Conservation (phyloP, 2,888 invertebrate species). For the Erebia epiphron region DNA sequence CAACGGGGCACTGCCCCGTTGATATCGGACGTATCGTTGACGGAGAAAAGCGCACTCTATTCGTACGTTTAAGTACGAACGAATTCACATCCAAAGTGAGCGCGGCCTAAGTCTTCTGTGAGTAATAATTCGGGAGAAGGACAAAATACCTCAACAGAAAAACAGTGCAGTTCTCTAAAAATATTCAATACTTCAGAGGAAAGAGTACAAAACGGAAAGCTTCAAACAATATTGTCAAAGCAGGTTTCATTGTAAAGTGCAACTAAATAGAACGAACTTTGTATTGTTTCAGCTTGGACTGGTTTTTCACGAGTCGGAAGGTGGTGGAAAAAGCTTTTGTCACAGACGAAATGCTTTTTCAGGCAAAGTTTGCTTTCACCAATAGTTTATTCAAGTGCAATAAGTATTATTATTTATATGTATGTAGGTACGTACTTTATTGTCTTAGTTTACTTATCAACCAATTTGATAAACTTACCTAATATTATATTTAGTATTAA, state of each 20-base stretch:
- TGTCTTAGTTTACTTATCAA: no score
- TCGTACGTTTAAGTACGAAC: no score
- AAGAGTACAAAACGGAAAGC: background rate
- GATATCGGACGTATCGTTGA: no score
- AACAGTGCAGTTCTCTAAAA: background rate
- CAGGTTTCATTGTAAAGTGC: background rate
- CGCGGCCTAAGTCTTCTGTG: no score
- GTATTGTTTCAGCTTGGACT: slow-evolving; percentile 10
- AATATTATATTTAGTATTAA: no score
- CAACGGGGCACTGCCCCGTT: no score
- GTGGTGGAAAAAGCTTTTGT: slow-evolving; percentile 9
- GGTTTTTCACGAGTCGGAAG: background rate
- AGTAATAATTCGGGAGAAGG: background rate
- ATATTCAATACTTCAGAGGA: background rate
- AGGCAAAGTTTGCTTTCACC: background rate
- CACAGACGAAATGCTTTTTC: background rate
- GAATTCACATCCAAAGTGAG: no score
- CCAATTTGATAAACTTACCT: no score
- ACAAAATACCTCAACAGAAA: background rate
- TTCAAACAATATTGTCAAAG: slow-evolving; percentile 11
- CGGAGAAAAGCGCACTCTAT: no score
- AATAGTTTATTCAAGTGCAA: background rate
- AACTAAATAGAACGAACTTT: slow-evolving; percentile 10
- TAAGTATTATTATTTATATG: no score
- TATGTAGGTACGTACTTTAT: no score